Evolutionary conservation across 2,797 vertebrate genomes (phyloP), one percentile per base, ranked within the genome.

Genomic region (Urocyon cinereoargenteus): DNA sequence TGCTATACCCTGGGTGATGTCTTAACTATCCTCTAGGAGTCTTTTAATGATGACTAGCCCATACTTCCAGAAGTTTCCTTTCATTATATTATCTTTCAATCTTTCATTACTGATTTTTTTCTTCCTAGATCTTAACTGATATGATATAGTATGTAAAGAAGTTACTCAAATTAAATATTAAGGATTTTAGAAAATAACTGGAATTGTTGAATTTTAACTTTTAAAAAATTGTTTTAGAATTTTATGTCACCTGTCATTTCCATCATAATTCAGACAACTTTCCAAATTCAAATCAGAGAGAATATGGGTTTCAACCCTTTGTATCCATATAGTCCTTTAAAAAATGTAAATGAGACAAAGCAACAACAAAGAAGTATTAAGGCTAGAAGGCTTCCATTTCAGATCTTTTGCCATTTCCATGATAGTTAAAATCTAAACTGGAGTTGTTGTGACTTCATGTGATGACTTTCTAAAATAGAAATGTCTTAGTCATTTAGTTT

Each of bases 401-500:
- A 59, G 49, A 66, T 53, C 4, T 59, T 34, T 49, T 89, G 45
- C 22, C 31, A 73, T 78, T 89, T 88, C 49, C 64, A 12, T 68
- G 24, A 83, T 5, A 40, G 31, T 90, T 70, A 89, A 82, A 90
- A 78, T 91, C 81, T 88, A 64, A 91, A 85, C 21, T 62, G 13
- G 5, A 88, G 8, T 59, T 81, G 34, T 91, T 85, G 26, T 31
- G 49, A 91, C 57, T 90, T 94, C 40, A 31, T 31, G 26, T 31
- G 68, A 78, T 51, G 10, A 6, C 16, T 94, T 87, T 84, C 59
- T 96, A 70, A 96, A 94, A 78, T 36, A 91, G 19, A 92, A 93
- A 19, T 34, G 6, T 78, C 34, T 64, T 3, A 36, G 49, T 72
- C 13, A 77, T 86, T 93, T 86, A 85, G 24, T 55, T 36, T 59